A percentile compares a stretch with the other conserved stretches of the same genome.
phyloP scores from a whole-genome alignment of 2,113 vertebrate genomes.

The Aviceda subcristata region DNA sequence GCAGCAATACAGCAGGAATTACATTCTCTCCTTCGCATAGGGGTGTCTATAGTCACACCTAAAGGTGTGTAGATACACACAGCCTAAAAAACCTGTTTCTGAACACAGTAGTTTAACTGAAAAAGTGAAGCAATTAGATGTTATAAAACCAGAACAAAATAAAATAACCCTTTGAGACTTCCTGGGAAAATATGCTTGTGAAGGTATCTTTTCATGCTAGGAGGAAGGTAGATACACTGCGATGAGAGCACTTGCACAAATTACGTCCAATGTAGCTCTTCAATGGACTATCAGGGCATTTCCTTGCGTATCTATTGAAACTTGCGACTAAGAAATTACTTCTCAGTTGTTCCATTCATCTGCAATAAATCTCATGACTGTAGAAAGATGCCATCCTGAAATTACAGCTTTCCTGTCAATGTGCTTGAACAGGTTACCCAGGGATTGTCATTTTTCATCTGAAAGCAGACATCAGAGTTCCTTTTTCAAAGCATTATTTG shows the following conservation, averaged over 20 bases:
- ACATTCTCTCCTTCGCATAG: background rate
- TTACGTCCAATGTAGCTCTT: background rate
- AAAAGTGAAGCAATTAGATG: background rate
- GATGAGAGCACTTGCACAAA: background rate
- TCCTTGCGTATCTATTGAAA: background rate
- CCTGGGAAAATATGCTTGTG: background rate
- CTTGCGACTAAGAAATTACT: constrained; percentile 21
- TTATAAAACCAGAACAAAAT: background rate
- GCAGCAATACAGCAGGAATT: background rate
- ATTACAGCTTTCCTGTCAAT: constrained; percentile 51
- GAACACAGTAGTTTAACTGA: background rate
- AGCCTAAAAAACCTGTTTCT: background rate
- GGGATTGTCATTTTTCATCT: constrained; percentile 45
- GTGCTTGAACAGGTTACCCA: background rate
- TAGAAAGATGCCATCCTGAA: constrained; percentile 40
- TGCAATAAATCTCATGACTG: constrained; percentile 10
- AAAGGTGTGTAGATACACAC: background rate
- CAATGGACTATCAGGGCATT: background rate
- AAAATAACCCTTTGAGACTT: background rate
- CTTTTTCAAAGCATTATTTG: constrained; percentile 32
- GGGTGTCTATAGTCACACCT: background rate
- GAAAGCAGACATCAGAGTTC: constrained; percentile 37
- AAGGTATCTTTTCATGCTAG: background rate
- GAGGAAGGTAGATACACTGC: background rate
- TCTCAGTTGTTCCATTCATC: constrained; percentile 26